Conservation (phyloP, 2,113 vertebrate genomes). For the Tonatia bakeri region DNA sequence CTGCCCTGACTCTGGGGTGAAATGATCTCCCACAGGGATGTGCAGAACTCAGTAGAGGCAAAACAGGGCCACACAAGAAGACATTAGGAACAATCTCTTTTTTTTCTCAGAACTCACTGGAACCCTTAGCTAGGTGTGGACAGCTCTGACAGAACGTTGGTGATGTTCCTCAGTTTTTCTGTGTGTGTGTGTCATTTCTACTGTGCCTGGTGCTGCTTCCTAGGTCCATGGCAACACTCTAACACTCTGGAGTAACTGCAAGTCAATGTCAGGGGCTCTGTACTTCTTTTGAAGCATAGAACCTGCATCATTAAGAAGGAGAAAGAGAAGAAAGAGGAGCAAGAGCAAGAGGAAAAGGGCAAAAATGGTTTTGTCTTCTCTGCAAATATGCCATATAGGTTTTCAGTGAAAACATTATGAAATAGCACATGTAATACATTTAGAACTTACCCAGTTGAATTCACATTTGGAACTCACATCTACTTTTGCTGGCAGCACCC, state of each 20-base stretch:
- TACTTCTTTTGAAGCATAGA: neutral
- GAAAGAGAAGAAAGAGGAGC: neutral
- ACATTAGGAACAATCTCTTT: fast-evolving
- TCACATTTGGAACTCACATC: neutral
- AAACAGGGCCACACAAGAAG: fast-evolving
- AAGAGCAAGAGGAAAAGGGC: neutral
- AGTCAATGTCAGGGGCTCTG: neutral
- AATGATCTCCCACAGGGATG: neutral
- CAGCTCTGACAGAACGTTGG: fast-evolving
- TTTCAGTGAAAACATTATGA: neutral
- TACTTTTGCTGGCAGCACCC: neutral
- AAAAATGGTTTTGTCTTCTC: neutral
- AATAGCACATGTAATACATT: neutral
- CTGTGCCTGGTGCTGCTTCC: neutral
- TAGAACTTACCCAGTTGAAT: neutral
- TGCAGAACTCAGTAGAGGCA: neutral
- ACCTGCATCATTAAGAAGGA: neutral
- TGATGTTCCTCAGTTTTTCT: neutral
- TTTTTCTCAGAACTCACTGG: neutral
- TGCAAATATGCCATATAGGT: neutral
- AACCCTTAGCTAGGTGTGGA: neutral
- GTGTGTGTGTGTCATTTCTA: neutral
- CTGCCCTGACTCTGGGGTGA: neutral
- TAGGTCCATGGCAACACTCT: too few relatives aligned
- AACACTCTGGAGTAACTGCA: neutral